Evolutionary conservation across 2,888 invertebrate species (phyloP), one percentile per base, ranked within the genome.

Genomic region (Aphidius colemani): DNA sequence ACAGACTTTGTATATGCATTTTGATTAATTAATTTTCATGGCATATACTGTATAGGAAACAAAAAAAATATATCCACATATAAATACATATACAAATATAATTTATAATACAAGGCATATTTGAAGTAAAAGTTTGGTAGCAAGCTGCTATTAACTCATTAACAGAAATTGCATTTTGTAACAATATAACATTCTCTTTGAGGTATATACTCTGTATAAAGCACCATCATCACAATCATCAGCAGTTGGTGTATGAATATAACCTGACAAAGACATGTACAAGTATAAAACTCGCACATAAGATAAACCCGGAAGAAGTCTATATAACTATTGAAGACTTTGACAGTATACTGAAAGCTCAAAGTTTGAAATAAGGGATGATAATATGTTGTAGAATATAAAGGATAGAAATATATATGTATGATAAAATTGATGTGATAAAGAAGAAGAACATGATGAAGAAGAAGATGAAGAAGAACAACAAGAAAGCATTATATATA

Each of bases 131-230:
- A 30, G 30, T 30, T 30, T 30, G 5, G 30, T 30, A 30, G 30
- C 30, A 30, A 30, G 69, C 74, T 73, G 77, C 77, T 77, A 77
- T 78, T 78, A 78, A 78, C 77, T 78, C 77, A 61, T 61, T 53
- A 70, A 61, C 58, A 59, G 69, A 76, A 77, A 72, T 76, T 77
- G 72, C 75, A 75, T 75, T 30, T 30, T 30, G 30, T 30, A 30
- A 74, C 74, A 77, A 75, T 77, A 79, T 78, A 76, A 73, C 75
- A 78, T 78, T 79, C 79, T 77, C 79, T 79, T 79, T 79, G 79
- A 79, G 75, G 72, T 45, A 39, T 10, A 46, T 7, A 39, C 7
- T 10, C 30, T 46, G 30, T 39, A 39, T 48, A 39, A 30, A 5
- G 30, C 30, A 30, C 2, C 30, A 30, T 30, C 30, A 30, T 30